phyloP scores from a whole-genome alignment of 2,113 vertebrate genomes.

The Hydrolagus affinis region DNA sequence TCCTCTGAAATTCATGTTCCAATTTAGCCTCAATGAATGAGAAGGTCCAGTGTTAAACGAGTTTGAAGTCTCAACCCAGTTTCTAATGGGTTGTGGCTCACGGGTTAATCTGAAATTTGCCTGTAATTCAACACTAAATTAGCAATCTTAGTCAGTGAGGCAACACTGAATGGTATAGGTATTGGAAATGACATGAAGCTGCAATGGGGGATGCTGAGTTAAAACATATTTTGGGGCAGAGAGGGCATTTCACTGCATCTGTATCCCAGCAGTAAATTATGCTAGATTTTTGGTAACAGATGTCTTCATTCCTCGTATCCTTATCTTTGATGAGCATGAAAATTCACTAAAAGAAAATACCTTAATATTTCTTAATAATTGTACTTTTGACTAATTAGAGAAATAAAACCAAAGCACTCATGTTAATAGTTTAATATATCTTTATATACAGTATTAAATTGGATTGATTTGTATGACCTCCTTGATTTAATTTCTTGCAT shows the following conservation, averaged over 20 bases:
- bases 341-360: conserved; percentile 1
- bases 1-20: not conserved
- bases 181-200: too few species aligned
- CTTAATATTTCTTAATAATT: not conserved
- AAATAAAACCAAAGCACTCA: too few species aligned
- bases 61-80: not conserved
- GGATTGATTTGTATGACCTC: not conserved
- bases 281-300: not conserved
- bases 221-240: not conserved
- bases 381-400: too few species aligned
- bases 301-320: not conserved
- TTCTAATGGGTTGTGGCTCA: not conserved
- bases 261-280: not conserved
- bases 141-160: not conserved
- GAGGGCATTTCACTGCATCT: not conserved
- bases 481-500: not conserved
- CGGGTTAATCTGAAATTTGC: not conserved
- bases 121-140: not conserved
- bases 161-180: not conserved
- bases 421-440: not conserved
- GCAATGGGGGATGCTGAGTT: not conserved
- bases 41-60: too few species aligned
- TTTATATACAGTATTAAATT: not conserved
- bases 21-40: not conserved
- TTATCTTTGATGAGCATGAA: not conserved